Conservation (phyloP, 2,797 vertebrate species). For the Champsocephalus gunnari region DNA sequence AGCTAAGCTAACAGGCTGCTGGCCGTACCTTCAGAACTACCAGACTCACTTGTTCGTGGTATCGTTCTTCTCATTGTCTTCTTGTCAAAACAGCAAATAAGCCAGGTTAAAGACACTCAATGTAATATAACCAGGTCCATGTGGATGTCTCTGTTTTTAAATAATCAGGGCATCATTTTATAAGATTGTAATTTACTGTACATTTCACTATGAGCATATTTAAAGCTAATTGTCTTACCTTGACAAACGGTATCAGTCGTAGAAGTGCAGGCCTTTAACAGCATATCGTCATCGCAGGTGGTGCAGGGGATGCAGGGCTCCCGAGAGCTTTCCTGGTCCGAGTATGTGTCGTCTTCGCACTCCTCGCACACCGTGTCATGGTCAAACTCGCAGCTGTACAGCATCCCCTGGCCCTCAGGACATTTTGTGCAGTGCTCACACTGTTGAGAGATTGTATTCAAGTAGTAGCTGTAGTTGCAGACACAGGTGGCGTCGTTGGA, state of each 20-base stretch:
- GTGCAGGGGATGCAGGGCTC: constrained; percentile 97
- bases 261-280: constrained; percentile 84
- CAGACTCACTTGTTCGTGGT: not conserved
- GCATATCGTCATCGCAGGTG: constrained; percentile 89
- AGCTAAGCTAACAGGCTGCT: not conserved
- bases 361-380: constrained; percentile 91
- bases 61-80: not conserved
- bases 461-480: constrained; percentile 91
- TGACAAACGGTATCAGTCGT: constrained; percentile 86
- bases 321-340: constrained; percentile 91
- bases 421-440: constrained; percentile 90
- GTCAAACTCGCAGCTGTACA: constrained; percentile 82
- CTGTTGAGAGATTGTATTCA: constrained; percentile 48
- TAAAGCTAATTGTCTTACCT: constrained; percentile 76
- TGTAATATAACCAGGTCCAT: not conserved
- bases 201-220: not conserved
- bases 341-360: constrained; percentile 90
- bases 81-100: not conserved
- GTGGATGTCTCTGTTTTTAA: not conserved
- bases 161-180: not conserved
- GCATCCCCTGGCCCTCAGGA: constrained; percentile 87
- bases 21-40: not conserved
- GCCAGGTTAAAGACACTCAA: not conserved
- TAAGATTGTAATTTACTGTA: not conserved
- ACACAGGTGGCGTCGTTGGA: constrained; percentile 91